These are phyloP conservation scores for Microtus montanus DNA, from an alignment of 2,113 vertebrate genomes.

Conservation along the genomic window DNA sequence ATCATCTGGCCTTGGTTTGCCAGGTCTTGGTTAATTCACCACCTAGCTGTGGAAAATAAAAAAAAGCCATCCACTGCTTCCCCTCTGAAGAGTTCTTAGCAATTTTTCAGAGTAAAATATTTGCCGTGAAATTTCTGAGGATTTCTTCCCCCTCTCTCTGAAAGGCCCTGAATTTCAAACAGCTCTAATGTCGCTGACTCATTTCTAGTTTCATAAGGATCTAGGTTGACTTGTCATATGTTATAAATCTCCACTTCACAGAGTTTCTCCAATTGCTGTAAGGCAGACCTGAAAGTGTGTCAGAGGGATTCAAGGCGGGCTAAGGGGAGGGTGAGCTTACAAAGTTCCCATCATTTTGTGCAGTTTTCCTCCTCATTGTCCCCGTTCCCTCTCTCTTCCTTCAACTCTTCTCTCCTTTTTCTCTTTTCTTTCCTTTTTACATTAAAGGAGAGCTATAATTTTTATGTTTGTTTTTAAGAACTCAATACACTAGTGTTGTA, in stretches of 20 bases:
- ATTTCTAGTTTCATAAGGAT: slow-evolving; percentile 76
- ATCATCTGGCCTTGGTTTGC: not conserved
- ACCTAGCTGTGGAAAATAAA: slow-evolving; percentile 52
- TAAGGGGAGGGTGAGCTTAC: slow-evolving; percentile 40
- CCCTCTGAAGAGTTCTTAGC: slow-evolving; percentile 68
- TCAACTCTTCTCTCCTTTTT: not conserved
- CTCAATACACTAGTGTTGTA: not conserved
- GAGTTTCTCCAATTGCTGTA: slow-evolving; percentile 50
- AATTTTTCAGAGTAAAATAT: slow-evolving; percentile 71
- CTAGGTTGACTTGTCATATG: slow-evolving; percentile 75
- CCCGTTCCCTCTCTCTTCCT: not conserved
- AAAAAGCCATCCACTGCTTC: slow-evolving; percentile 35
- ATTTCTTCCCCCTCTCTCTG: slow-evolving; percentile 66
- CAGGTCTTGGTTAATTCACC: slow-evolving; percentile 40
- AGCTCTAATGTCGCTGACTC: slow-evolving; percentile 80
- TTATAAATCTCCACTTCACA: slow-evolving; percentile 70
- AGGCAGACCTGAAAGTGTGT: slow-evolving; percentile 48
- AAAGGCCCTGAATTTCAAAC: slow-evolving; percentile 78
- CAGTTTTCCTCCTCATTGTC: not conserved
- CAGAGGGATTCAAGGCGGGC: slow-evolving; percentile 25
- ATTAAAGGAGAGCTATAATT: not conserved
- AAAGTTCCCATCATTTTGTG: not conserved
- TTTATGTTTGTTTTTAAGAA: not conserved
- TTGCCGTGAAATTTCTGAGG: slow-evolving; percentile 74
- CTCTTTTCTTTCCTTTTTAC: not conserved